phyloP scores from a whole-genome alignment of 2,888 invertebrate genomes.

The Athalia cordata region DNA sequence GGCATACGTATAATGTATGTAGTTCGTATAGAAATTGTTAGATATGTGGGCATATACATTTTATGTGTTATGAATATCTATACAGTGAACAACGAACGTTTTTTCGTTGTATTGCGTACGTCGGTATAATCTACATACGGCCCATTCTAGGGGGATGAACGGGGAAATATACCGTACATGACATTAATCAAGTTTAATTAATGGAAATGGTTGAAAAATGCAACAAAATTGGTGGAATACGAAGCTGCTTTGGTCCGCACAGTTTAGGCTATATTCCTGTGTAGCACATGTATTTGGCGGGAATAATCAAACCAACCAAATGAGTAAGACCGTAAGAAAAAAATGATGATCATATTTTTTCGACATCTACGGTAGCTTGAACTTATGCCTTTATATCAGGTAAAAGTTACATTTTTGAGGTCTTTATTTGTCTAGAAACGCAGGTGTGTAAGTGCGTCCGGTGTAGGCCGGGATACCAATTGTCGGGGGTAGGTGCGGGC shows the following conservation, averaged over 20 bases:
- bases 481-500: slow-evolving; percentile 48
- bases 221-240: slow-evolving; percentile 47
- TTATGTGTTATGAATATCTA: too few species aligned
- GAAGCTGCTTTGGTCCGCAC: background rate
- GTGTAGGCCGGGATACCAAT: slow-evolving; percentile 57
- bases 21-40: too few species aligned
- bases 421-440: slow-evolving; percentile 74
- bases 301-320: too few species aligned
- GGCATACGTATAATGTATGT: too few species aligned
- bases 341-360: too few species aligned
- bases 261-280: too few species aligned
- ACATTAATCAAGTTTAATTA: slow-evolving; percentile 68
- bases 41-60: too few species aligned
- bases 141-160: slow-evolving; percentile 31
- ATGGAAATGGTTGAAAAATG: slow-evolving; percentile 54
- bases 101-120: too few species aligned
- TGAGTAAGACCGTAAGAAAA: too few species aligned
- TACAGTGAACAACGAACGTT: too few species aligned
- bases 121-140: background rate
- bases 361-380: slow-evolving; percentile 68
- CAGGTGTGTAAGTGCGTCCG: slow-evolving; percentile 69
- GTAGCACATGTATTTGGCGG: too few species aligned
- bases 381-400: slow-evolving; percentile 61
- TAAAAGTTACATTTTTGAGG: slow-evolving; percentile 81
- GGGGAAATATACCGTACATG: slow-evolving; percentile 53